These are phyloP conservation scores for Agrotis segetum DNA, from an alignment of 2,888 invertebrate species.

Conservation along the genomic window DNA sequence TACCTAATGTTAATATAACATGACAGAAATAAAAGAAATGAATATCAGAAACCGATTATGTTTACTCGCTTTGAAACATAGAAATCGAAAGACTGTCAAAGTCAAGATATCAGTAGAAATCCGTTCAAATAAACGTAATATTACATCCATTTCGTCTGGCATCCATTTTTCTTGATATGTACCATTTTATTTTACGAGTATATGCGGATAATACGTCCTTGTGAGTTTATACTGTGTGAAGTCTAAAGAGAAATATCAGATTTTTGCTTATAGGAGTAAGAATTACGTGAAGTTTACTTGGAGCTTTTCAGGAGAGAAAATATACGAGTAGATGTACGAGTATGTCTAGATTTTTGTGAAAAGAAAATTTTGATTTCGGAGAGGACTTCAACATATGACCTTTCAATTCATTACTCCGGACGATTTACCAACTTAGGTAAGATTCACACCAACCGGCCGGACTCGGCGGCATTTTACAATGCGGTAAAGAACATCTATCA, in stretches of 20 bases:
- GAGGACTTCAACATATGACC: too few species aligned
- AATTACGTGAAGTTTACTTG: conserved; percentile 33
- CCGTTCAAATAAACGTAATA: conserved; percentile 43
- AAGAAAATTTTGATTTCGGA: too few species aligned
- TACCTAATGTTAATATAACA: not conserved
- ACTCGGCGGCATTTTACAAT: too few species aligned
- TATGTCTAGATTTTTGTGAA: not conserved
- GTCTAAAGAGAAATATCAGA: conserved; percentile 24
- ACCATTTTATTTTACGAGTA: conserved; percentile 29
- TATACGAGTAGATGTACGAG: not conserved
- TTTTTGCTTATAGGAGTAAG: conserved; percentile 42
- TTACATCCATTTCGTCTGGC: conserved; percentile 35
- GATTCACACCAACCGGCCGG: too few species aligned
- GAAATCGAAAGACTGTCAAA: conserved; percentile 23
- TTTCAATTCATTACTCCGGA: too few species aligned
- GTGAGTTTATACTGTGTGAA: conserved; percentile 10
- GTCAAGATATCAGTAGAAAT: conserved; percentile 23
- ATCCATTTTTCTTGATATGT: conserved; percentile 39
- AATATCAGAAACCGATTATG: conserved; percentile 18
- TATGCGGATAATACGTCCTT: conserved; percentile 26
- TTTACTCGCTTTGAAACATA: conserved; percentile 29
- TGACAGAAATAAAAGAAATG: not conserved
- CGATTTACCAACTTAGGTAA: too few species aligned
- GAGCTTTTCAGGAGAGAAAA: not conserved
- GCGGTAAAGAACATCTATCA: too few species aligned